A percentile compares a stretch with the other conserved stretches of the same genome.
Evolutionary conservation across 2,797 vertebrate species (phyloP).

Genomic region (Cirrhinus mrigala): DNA sequence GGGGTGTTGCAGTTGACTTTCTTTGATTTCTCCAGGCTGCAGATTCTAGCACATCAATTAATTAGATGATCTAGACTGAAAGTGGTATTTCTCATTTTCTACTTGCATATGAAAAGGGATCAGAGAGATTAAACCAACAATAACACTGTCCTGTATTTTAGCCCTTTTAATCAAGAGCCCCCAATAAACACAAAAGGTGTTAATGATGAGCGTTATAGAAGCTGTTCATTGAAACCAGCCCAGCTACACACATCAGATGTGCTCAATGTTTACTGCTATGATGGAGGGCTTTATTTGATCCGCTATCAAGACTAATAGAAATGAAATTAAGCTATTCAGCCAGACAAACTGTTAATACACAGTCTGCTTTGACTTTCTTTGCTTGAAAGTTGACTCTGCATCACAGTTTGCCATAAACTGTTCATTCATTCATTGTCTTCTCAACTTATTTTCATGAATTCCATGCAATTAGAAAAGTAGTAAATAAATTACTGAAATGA

Average conservation of each 20-base stretch:
- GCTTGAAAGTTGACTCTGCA: background rate
- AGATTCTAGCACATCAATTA: conserved; percentile 43
- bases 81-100: conserved; percentile 50
- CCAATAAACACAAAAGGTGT: conserved; percentile 68
- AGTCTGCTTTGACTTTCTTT: background rate
- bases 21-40: conserved; percentile 30
- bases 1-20: background rate
- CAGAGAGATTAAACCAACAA: conserved; percentile 65
- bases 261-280: conserved; percentile 8
- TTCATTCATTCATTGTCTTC: background rate
- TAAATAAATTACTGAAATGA: background rate
- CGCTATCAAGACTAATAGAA: conserved; percentile 43
- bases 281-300: conserved; percentile 44
- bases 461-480: background rate
- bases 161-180: conserved; percentile 64
- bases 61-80: conserved; percentile 60
- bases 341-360: conserved; percentile 36
- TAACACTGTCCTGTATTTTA: conserved; percentile 45
- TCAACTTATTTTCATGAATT: background rate
- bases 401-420: background rate
- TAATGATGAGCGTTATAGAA: conserved; percentile 68
- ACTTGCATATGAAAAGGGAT: conserved; percentile 59
- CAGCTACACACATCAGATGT: conserved; percentile 9
- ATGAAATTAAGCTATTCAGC: conserved; percentile 37
- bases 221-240: conserved; percentile 39